These are phyloP conservation scores for Ancistrus triradiatus DNA, from an alignment of 2,113 vertebrate genomes.

Conservation along the genomic window DNA sequence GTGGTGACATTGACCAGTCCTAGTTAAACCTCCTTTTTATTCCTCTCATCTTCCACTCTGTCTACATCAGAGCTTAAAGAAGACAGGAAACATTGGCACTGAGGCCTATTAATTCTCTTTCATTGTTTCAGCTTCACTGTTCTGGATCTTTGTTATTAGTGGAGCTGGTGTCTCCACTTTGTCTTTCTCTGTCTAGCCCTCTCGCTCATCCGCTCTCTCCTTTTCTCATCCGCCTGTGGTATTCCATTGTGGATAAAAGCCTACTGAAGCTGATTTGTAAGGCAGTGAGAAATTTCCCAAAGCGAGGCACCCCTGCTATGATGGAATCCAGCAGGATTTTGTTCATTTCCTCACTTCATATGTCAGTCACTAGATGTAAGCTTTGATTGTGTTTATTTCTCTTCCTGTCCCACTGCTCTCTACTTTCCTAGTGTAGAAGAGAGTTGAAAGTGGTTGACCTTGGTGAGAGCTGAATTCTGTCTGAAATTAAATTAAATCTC, in stretches of 20 bases:
- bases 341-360: constrained; percentile 20
- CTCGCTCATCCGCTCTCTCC: neutral
- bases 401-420: neutral
- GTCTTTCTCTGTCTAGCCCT: neutral
- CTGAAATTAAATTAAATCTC: too few species aligned
- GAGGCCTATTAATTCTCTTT: constrained; percentile 39
- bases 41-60: constrained; percentile 32
- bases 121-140: constrained; percentile 10
- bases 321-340: constrained; percentile 15
- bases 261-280: constrained; percentile 31
- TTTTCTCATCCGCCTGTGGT: constrained; percentile 16
- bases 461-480: too few species aligned
- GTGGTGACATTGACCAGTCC: constrained; percentile 55
- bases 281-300: constrained; percentile 12
- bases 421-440: neutral
- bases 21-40: constrained; percentile 48
- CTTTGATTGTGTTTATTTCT: constrained; percentile 5
- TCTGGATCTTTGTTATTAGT: constrained; percentile 23
- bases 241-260: constrained; percentile 4
- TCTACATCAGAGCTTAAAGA: constrained; percentile 22
- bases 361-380: constrained; percentile 23
- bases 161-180: constrained; percentile 14
- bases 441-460: neutral
- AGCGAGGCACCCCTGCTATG: constrained; percentile 14
- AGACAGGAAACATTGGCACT: constrained; percentile 22